Evolutionary conservation across 1,140 invertebrate species (phyloP).

Genomic region (Meloidogyne hapla): DNA sequence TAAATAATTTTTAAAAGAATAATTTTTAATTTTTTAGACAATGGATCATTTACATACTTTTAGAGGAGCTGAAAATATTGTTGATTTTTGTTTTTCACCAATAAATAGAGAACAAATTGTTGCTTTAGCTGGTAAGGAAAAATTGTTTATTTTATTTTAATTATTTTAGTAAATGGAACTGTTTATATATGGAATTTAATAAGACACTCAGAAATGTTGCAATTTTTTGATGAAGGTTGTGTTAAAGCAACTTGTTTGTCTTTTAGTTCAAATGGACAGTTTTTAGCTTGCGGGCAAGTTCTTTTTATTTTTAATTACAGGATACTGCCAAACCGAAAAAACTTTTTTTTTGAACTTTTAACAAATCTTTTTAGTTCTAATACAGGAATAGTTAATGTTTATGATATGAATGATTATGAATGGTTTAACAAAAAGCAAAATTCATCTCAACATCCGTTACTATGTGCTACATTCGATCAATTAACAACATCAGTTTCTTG

Average conservation of each 20-base stretch:
- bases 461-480: constrained; percentile 39
- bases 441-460: constrained; percentile 1
- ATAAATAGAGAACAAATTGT: constrained; percentile 39
- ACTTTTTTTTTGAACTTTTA: too few relatives aligned
- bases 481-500: constrained; percentile 44
- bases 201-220: constrained; percentile 17
- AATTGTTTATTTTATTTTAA: not conserved
- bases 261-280: constrained; percentile 45
- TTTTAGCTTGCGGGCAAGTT: constrained; percentile 47
- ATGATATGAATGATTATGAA: constrained; percentile 29
- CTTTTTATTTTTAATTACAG: too few relatives aligned
- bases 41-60: constrained; percentile 55
- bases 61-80: constrained; percentile 31
- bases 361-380: constrained; percentile 38
- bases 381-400: constrained; percentile 51
- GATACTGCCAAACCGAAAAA: too few relatives aligned
- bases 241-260: constrained; percentile 37
- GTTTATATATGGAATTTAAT: constrained; percentile 49
- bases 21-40: constrained; percentile 41
- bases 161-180: constrained; percentile 36
- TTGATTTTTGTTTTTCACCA: constrained; percentile 47
- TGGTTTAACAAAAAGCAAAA: not conserved
- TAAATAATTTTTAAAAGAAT: not conserved
- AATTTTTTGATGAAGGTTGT: constrained; percentile 45
- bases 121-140: constrained; percentile 37